A percentile compares a stretch with the other conserved stretches of the same genome.
phyloP scores from a whole-genome alignment of 2,113 vertebrate species.

The Nothobranchius kuhntae region DNA sequence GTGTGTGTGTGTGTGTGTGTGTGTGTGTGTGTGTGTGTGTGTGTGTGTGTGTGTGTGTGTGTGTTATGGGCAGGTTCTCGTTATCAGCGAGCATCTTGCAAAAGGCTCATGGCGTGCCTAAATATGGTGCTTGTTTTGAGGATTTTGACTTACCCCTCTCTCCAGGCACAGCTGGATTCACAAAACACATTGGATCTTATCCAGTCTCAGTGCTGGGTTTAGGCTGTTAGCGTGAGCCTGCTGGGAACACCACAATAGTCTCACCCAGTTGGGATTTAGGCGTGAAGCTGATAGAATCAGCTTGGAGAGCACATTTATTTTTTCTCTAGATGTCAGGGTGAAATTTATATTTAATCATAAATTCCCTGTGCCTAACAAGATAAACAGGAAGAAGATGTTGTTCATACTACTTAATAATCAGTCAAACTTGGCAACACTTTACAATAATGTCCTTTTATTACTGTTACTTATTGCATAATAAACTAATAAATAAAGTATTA shows the following conservation, averaged over 20 bases:
- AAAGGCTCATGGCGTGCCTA: constrained; percentile 22
- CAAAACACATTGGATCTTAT: constrained; percentile 50
- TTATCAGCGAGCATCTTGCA: too few species aligned
- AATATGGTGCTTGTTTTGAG: constrained; percentile 42
- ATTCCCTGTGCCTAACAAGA: neutral
- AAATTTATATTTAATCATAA: constrained; percentile 12
- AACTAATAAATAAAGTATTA: too few species aligned
- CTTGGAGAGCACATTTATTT: constrained; percentile 5
- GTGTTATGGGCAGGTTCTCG: too few species aligned
- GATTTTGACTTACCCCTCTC: constrained; percentile 31
- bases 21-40: too few species aligned
- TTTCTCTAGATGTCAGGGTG: constrained; percentile 18
- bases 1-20: too few species aligned
- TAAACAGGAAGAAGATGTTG: neutral
- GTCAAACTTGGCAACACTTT: too few species aligned
- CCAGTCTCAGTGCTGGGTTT: constrained; percentile 19
- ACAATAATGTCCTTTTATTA: too few species aligned
- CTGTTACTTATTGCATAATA: too few species aligned
- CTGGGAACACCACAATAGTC: constrained; percentile 48
- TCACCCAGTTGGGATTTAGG: constrained; percentile 32
- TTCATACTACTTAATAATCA: too few species aligned
- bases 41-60: too few species aligned
- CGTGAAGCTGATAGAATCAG: constrained; percentile 39
- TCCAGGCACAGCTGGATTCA: constrained; percentile 59
- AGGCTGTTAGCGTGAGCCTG: constrained; percentile 20